These are phyloP conservation scores for Calosoma granatense DNA, from an alignment of 1,140 invertebrate species.

Conservation along the genomic window DNA sequence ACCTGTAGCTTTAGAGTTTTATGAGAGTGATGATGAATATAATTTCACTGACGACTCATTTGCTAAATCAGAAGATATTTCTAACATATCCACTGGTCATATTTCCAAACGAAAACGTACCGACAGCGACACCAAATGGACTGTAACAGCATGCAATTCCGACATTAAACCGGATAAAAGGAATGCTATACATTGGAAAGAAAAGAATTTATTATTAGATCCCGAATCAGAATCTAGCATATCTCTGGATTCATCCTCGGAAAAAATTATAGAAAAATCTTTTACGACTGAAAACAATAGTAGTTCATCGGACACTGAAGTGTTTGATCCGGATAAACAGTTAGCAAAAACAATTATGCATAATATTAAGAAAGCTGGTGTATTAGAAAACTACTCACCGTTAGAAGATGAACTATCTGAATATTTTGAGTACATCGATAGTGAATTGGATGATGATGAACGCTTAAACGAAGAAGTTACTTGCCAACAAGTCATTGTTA, in stretches of 20 bases:
- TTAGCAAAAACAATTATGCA: not conserved
- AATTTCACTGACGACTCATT: not conserved
- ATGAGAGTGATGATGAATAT: not conserved
- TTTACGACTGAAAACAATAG: too few relatives aligned
- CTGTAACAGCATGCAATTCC: not conserved
- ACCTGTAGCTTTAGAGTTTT: not conserved
- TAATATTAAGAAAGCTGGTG: too few relatives aligned
- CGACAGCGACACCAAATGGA: not conserved
- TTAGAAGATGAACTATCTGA: not conserved
- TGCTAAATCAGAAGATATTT: not conserved
- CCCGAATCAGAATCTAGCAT: not conserved
- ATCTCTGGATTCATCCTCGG: not conserved
- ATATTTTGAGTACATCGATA: not conserved
- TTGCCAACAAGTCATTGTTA: too few relatives aligned
- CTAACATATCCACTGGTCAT: not conserved
- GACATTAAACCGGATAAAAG: not conserved
- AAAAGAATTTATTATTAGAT: not conserved
- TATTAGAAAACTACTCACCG: not conserved
- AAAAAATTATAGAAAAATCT: not conserved
- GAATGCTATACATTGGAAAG: not conserved
- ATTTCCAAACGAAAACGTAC: not conserved
- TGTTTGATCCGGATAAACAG: not conserved
- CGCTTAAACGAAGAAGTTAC: not conserved
- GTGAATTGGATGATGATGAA: not conserved
- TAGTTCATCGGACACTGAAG: too few relatives aligned